phyloP scores from a whole-genome alignment of 92 coral and sea anemone species.

The Siderastrea radians region DNA sequence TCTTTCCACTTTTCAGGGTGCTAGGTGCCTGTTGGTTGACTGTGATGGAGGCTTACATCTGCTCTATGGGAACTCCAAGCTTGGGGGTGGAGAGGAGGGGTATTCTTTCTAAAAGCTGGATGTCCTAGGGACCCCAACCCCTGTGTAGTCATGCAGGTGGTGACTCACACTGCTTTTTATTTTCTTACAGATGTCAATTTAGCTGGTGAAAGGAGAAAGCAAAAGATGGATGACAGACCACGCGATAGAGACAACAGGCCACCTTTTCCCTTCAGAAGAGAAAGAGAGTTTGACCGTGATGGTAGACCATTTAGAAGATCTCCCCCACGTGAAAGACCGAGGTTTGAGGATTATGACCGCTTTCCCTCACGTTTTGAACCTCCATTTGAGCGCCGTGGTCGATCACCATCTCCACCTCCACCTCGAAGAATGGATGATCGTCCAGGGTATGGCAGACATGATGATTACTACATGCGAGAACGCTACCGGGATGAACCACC shows the following conservation, averaged over 20 bases:
- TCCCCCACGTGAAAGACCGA: constrained; percentile 82
- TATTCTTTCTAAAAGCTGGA: too few relatives aligned
- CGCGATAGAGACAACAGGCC: constrained; percentile 69
- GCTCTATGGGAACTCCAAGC: too few relatives aligned
- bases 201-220: constrained; percentile 91
- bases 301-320: constrained; percentile 74
- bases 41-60: too few relatives aligned
- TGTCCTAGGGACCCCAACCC: too few relatives aligned
- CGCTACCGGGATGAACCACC: constrained; percentile 89
- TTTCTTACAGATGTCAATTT: constrained; percentile 90
- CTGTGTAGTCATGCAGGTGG: background rate
- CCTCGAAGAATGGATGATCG: constrained; percentile 75
- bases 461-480: constrained; percentile 84
- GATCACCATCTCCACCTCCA: constrained; percentile 85
- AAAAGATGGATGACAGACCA: constrained; percentile 61
- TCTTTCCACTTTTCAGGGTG: too few relatives aligned
- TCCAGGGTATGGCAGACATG: constrained; percentile 73
- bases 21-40: too few relatives aligned
- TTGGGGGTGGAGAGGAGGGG: too few relatives aligned
- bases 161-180: background rate
- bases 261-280: constrained; percentile 71
- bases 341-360: constrained; percentile 79
- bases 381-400: constrained; percentile 76
- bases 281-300: constrained; percentile 69
- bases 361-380: constrained; percentile 86